Base-by-base conservation (phyloP, 2,113 vertebrate genomes). In the Talpa occidentalis region DNA sequence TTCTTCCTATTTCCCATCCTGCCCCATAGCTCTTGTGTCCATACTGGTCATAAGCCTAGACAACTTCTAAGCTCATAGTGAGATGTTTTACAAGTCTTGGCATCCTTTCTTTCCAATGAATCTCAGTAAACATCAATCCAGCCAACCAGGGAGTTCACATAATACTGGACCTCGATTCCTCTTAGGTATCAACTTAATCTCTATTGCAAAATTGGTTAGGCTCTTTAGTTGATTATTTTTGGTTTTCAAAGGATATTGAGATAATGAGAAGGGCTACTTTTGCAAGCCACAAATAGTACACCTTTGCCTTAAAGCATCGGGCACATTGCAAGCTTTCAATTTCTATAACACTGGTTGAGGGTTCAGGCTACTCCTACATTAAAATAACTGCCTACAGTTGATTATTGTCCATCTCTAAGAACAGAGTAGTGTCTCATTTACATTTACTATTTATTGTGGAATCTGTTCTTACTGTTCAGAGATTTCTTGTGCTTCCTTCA, bases 401-500 rank as follows among this genome's bases (percentile, higher is more conserved):
- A 64, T 10, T 59, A 49, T 4, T 67, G 64, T 49, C 56, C 16
- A 79, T 22, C 30, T 49, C 17, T 87, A 54, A 32, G 67, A 40
- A 69, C 16, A 88, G 44, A 73, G 49, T 21, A 56, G 7, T 56
- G 24, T 62, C 30, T 70, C 6, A 85, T 74, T 84, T 80, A 73
- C 28, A 83, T 42, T 66, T 60, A 44, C 32, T 32, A 24, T 62
- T 81, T 42, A 30, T 83, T 60, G 47, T 60, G 40, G 28, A 79
- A 40, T 90, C 74, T 80, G 19, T 90, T 86, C 60, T 86, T 28
- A 83, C 11, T 30, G 17, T 30, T 66, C 12, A 47, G 26, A n/a
- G 21, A 91, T 42, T 83, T 91, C 82, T 89, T 89, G 35, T 12
- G 17, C 54, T 78, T 78, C 49, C 52, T 88, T 96, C 70, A 70